A percentile compares a stretch with the other conserved stretches of the same genome.
Evolutionary conservation across 2,113 vertebrate species (phyloP).

Genomic region (Trogon surrucura): DNA sequence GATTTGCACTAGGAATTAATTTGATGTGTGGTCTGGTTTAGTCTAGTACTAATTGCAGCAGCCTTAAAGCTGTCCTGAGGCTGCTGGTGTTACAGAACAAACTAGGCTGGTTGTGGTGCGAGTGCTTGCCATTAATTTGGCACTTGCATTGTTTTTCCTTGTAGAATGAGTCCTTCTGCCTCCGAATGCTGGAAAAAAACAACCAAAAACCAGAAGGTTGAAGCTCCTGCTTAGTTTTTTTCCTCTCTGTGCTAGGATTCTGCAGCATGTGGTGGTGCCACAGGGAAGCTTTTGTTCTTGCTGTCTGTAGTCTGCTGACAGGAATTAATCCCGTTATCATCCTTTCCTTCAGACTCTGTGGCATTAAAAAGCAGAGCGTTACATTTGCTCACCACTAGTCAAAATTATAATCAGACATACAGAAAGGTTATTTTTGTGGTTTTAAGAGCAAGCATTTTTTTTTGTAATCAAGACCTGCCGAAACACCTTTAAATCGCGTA

Average conservation of each 20-base stretch:
- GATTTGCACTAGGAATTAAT: background rate
- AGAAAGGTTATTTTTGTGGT: background rate
- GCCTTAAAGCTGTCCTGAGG: background rate
- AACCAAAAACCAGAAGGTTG: background rate
- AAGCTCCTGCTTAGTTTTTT: background rate
- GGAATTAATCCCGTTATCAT: background rate
- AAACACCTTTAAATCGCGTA: constrained; percentile 18
- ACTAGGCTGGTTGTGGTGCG: background rate
- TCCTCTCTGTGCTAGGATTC: background rate
- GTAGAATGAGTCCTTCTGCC: background rate
- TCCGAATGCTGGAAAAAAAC: background rate
- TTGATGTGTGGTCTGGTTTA: background rate
- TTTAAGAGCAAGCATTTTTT: constrained; percentile 2
- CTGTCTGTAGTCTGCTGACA: constrained; percentile 5
- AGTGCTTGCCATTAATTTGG: background rate
- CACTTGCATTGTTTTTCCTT: background rate
- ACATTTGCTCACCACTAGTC: background rate
- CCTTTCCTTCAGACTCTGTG: background rate
- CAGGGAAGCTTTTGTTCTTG: background rate
- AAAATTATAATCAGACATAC: background rate
- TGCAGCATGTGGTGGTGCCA: background rate
- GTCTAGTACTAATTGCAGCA: background rate
- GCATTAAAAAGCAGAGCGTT: constrained; percentile 14
- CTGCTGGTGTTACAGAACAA: background rate
- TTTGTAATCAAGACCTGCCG: constrained; percentile 12